phyloP scores from a whole-genome alignment of 2,797 vertebrate species.

The Arrhamphus sclerolepis region DNA sequence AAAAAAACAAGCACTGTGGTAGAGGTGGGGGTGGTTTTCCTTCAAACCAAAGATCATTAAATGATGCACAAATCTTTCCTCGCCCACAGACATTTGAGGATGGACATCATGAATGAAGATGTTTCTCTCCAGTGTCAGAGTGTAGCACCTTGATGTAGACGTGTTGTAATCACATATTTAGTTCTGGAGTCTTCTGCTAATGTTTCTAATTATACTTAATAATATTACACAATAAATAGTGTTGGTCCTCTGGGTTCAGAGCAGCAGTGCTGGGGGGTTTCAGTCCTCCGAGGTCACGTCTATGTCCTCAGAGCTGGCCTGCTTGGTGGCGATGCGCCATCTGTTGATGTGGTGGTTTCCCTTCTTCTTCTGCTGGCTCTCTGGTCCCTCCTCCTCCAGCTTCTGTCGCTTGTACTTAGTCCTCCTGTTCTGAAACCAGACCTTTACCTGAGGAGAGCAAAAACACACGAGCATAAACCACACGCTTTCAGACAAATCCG shows the following conservation, averaged over 20 bases:
- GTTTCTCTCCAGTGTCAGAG: conserved; percentile 25
- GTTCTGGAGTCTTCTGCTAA: conserved; percentile 66
- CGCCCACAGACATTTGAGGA: conserved; percentile 18
- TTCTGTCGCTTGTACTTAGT: conserved; percentile 99
- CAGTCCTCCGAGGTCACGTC: conserved; percentile 98
- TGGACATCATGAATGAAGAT: background rate
- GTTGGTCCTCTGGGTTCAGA: conserved; percentile 68
- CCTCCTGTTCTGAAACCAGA: conserved; percentile 98
- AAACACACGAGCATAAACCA: too few species aligned
- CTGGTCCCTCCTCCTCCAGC: conserved; percentile 96
- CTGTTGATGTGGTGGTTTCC: conserved; percentile 98
- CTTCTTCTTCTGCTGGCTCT: conserved; percentile 97
- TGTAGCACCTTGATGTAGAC: conserved; percentile 37
- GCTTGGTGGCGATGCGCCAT: conserved; percentile 97
- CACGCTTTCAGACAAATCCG: too few species aligned
- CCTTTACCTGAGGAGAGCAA: conserved; percentile 87
- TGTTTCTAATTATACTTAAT: conserved; percentile 71
- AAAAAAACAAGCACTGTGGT: conserved; percentile 23
- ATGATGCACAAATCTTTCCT: conserved; percentile 15
- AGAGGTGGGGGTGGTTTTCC: conserved; percentile 26
- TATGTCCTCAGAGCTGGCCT: conserved; percentile 93
- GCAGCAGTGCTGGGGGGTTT: conserved; percentile 26
- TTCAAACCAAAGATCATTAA: conserved; percentile 34
- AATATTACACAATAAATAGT: conserved; percentile 84
- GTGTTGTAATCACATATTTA: conserved; percentile 38